These are phyloP conservation scores for Sminthurides bifidus DNA, from an alignment of 1,140 invertebrate species.

Conservation along the genomic window DNA sequence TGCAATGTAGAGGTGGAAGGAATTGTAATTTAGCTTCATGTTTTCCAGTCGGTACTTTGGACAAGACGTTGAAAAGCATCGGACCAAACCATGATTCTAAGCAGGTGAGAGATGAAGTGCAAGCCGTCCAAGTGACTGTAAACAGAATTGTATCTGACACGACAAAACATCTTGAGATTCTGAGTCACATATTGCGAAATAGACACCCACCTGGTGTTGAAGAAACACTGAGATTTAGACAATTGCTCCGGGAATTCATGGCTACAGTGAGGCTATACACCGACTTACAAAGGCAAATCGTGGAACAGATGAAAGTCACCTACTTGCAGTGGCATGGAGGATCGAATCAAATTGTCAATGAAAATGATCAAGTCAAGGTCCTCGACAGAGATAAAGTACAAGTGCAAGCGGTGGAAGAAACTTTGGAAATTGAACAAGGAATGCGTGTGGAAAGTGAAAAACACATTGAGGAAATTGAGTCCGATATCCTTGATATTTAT, in stretches of 20 bases:
- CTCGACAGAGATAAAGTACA: conserved; percentile 22
- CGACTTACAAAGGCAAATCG: conserved; percentile 62
- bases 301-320: conserved; percentile 61
- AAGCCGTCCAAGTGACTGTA: conserved; percentile 62
- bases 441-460: conserved; percentile 60
- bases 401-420: conserved; percentile 39
- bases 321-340: conserved; percentile 42
- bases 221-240: conserved; percentile 67
- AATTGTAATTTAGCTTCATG: not conserved
- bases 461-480: conserved; percentile 61
- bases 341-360: conserved; percentile 25
- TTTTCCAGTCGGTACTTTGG: conserved; percentile 40
- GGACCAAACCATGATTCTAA: conserved; percentile 62
- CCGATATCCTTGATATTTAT: conserved; percentile 78
- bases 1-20: conserved; percentile 40
- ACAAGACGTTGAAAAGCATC: conserved; percentile 59
- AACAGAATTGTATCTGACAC: conserved; percentile 62
- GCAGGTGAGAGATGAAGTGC: conserved; percentile 51
- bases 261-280: conserved; percentile 66
- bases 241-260: conserved; percentile 65
- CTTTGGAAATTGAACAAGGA: conserved; percentile 62
- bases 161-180: conserved; percentile 54
- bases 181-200: conserved; percentile 38
- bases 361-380: conserved; percentile 3
- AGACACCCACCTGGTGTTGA: conserved; percentile 42